Base-by-base conservation (phyloP, 2,888 invertebrate species). In the Drosophila leonis region DNA sequence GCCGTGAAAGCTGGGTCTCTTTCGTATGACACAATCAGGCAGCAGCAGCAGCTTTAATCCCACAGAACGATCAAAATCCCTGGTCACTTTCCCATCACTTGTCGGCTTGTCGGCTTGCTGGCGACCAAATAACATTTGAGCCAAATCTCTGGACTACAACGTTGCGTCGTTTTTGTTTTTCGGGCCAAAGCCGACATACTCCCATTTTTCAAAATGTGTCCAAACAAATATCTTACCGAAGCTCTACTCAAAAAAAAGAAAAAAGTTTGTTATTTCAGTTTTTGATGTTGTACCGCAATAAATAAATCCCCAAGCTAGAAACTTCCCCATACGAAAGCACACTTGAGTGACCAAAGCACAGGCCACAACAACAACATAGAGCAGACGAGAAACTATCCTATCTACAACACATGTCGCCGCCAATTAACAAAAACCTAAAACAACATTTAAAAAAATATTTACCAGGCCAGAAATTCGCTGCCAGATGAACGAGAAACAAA, bases 331-430 rank as follows among this genome's bases (percentile, higher is more conserved):
- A 77, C 69, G 60, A 65, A 48, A 33, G 66, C 65, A 85, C 85
- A 85, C 75, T 39, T 18, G 33, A 31, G 46, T 33, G 66, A 48
- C 66, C 82, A 49, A 13, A 57, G 66, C 76, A 35, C 29, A 57
- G n/a, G 37, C 75, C 51, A 44, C 52, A 61, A 46, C 15, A 31
- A 64, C 51, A 55, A 20, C 24, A 57, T 42, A 54, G 37, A 54
- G n/a, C 54, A 57, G 55, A 44, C 42, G 27, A 56, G 20, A 62
- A 61, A 68, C 69, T 78, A 66, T 80, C 65, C 72, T 67, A 80
- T 78, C 84, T 76, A 70, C 85, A 81, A 90, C 90, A 90, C 83
- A 90, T 90, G 90, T 90, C 89, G 83, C 86, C 83, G 88, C 88
- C 84, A 90, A 90, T 90, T 90, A 90, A 90, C 80, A 75, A 75